These are phyloP conservation scores for Sorex araneus DNA, from an alignment of 2,113 vertebrate genomes.

Conservation along the genomic window DNA sequence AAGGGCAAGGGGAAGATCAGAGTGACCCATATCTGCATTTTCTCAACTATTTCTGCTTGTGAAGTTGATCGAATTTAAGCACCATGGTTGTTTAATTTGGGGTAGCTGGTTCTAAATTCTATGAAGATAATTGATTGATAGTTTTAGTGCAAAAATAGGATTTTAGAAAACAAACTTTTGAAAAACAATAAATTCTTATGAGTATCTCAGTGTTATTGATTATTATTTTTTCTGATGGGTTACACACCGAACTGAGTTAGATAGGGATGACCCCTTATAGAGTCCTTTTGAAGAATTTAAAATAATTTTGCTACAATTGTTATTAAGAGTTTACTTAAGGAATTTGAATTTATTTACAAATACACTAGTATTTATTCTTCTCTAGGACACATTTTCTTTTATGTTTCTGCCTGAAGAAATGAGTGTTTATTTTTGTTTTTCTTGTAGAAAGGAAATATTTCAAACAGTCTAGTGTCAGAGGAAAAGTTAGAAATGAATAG, in stretches of 20 bases:
- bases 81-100: background rate
- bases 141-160: slow-evolving; percentile 12
- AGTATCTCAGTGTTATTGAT: background rate
- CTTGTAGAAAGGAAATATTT: slow-evolving; percentile 40
- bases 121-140: background rate
- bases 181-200: background rate
- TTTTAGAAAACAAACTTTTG: slow-evolving; percentile 47
- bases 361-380: slow-evolving; percentile 42
- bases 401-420: background rate
- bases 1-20: background rate
- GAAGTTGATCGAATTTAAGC: background rate
- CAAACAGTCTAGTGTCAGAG: background rate
- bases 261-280: background rate
- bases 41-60: background rate
- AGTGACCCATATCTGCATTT: background rate
- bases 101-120: background rate
- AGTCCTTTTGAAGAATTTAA: slow-evolving; percentile 13
- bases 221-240: slow-evolving; percentile 6
- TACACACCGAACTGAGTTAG: background rate
- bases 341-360: slow-evolving; percentile 59
- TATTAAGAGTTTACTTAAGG: slow-evolving; percentile 46
- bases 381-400: background rate
- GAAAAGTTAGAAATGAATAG: slow-evolving; percentile 32
- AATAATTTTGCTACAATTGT: background rate
- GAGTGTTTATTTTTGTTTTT: background rate